These are phyloP conservation scores for Tupaia tana DNA, from an alignment of 2,113 vertebrate species.

Conservation along the genomic window DNA sequence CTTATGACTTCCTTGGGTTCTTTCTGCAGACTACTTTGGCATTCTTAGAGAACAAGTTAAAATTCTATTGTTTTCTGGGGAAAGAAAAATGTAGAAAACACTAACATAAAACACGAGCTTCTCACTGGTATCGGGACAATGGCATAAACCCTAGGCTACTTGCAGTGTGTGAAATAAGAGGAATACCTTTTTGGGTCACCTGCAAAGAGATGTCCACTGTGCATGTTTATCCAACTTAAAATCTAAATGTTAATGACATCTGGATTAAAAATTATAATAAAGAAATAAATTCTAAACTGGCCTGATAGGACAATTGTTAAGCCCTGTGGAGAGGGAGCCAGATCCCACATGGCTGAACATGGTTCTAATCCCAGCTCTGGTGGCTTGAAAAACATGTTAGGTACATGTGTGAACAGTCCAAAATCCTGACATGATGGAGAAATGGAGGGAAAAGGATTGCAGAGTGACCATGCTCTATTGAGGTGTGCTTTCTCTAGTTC, in stretches of 20 bases:
- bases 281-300: no score
- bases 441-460: no score
- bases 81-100: background rate
- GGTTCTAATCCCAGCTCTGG: no score
- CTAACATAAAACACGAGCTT: slow-evolving; percentile 15
- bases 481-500: no score
- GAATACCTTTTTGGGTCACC: background rate
- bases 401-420: no score
- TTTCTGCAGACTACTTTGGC: background rate
- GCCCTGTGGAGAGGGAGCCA: no score
- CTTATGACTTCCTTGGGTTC: background rate
- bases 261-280: background rate
- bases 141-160: background rate
- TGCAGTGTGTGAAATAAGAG: background rate
- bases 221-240: background rate
- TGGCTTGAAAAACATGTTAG: no score
- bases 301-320: no score
- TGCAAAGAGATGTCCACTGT: background rate
- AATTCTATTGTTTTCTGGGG: slow-evolving; percentile 16
- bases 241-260: background rate
- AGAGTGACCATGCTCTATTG: no score
- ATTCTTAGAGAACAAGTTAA: slow-evolving; percentile 7
- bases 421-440: no score
- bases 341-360: no score
- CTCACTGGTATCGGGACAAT: background rate